These are phyloP conservation scores for Drosophila rellima DNA, from an alignment of 2,888 invertebrate genomes.

Conservation along the genomic window DNA sequence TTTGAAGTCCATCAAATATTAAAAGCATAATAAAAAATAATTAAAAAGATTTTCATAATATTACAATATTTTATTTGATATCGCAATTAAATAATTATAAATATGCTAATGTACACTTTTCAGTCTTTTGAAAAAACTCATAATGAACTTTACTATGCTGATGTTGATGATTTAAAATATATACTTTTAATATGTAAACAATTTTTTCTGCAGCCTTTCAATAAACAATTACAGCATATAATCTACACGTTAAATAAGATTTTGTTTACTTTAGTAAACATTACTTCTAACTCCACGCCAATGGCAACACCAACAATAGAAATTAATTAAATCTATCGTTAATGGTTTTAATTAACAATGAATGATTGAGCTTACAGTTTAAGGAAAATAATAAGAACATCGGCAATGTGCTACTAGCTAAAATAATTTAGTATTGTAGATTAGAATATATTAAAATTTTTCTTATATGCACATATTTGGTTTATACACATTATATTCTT, in stretches of 20 bases:
- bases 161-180: neutral
- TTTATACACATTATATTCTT: slow-evolving; percentile 28
- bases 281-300: neutral
- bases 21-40: neutral
- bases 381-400: neutral
- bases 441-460: neutral
- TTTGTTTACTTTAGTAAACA: slow-evolving; percentile 1
- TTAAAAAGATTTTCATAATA: neutral
- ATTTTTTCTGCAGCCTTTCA: neutral
- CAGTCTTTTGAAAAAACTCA: slow-evolving; percentile 51
- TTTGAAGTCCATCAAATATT: neutral
- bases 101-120: slow-evolving; percentile 31
- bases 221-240: neutral
- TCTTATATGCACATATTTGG: neutral
- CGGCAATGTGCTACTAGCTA: neutral
- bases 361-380: neutral
- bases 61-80: slow-evolving; percentile 13
- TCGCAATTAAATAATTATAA: slow-evolving; percentile 19
- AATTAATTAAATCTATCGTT: neutral
- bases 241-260: neutral
- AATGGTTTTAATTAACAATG: neutral
- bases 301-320: neutral
- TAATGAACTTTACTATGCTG: slow-evolving; percentile 5
- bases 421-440: slow-evolving; percentile 19
- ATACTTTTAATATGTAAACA: neutral